Base-by-base conservation (phyloP, 2,888 invertebrate species). In the Parelbella ahira region DNA sequence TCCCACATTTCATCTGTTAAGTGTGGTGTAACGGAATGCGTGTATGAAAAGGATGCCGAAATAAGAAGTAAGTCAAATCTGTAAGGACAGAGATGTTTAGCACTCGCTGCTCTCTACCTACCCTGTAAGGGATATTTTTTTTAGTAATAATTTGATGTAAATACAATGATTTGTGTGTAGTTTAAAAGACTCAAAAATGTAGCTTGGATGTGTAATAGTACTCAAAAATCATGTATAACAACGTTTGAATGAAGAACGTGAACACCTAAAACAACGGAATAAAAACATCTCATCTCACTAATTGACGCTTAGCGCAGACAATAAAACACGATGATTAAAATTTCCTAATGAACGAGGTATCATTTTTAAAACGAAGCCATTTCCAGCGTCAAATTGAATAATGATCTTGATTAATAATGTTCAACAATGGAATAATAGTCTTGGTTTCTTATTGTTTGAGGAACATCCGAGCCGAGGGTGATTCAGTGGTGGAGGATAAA, bases 341-440 rank as follows among this genome's bases (percentile, higher is more conserved):
- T 27, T 32, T 33, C 27, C 12, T 32, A 37, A 36, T 25, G 36
- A 36, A 27, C 19, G 36, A 36, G 25, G 25, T n/a, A 9, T 32
- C 9, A 20, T 41, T 41, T 41, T 38, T 41, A 20, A 27, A 41
- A 41, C 18, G 19, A 24, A 41, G 41, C 41, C 33, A 41, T 41
- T 33, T 38, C 18, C 19, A 41, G 9, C 32, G 19, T 33, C 13
- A 41, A 41, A 41, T 41, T 41, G 33, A 33, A 33, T 41, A 41
- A 41, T 41, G 39, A 41, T 39, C 27, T 41, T 41, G 39, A 41
- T 41, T 32, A 41, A 41, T 41, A 33, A 33, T 41, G 39, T 33
- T 33, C 32, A 41, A 41, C 39, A 41, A 41, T 41, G 27, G 39
- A 41, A 41, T 41, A 41, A 41, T 41, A 33, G 25, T 41, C 39